A percentile compares a stretch with the other conserved stretches of the same genome.
phyloP scores from a whole-genome alignment of 2,888 invertebrate genomes.

The Leucozona laternaria region DNA sequence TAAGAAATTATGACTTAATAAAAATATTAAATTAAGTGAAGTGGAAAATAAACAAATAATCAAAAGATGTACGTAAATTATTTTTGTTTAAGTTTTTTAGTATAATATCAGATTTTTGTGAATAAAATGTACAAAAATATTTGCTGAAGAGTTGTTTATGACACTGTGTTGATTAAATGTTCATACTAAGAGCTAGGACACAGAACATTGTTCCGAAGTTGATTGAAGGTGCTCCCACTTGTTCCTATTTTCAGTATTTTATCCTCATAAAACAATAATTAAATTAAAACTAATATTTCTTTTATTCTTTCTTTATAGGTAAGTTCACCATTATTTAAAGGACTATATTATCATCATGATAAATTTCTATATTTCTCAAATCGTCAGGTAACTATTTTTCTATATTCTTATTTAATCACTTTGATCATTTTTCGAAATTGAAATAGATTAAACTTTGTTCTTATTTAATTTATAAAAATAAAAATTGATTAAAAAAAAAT shows the following conservation, averaged over 20 bases:
- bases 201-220: background rate
- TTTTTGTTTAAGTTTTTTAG: too few species aligned
- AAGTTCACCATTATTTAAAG: constrained; percentile 16
- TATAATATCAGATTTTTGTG: too few species aligned
- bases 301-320: constrained; percentile 34
- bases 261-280: background rate
- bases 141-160: background rate
- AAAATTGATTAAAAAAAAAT: too few species aligned
- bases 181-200: background rate
- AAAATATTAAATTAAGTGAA: too few species aligned
- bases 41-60: too few species aligned
- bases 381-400: constrained; percentile 36
- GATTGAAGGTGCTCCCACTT: background rate
- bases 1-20: too few species aligned
- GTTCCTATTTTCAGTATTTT: background rate
- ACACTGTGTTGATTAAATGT: background rate
- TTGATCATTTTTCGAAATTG: rapidly evolving
- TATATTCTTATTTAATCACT: background rate
- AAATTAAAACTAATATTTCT: background rate
- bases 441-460: too few species aligned
- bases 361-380: background rate
- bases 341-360: background rate
- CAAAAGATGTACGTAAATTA: too few species aligned
- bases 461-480: too few species aligned
- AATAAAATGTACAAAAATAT: background rate